A percentile compares a stretch with the other conserved stretches of the same genome.
These are phyloP conservation scores for Pegoplata infirma DNA, from an alignment of 2,888 invertebrate genomes.

Conservation along the genomic window DNA sequence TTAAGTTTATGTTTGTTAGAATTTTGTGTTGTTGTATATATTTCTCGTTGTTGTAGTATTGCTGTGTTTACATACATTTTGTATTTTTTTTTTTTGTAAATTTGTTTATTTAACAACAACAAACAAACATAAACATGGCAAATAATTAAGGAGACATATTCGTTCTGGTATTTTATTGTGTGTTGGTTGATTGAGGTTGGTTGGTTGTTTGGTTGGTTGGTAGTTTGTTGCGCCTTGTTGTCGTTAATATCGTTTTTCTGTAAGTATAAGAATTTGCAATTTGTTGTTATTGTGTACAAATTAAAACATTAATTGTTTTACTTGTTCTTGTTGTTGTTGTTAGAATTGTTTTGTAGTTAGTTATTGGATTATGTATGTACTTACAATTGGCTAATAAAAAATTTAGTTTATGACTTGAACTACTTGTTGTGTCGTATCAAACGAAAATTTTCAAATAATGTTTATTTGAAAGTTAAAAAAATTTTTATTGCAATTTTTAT, in stretches of 20 bases:
- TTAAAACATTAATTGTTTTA: constrained; percentile 29
- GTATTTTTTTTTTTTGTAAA: background rate
- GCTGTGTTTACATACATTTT: background rate
- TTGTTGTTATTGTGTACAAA: constrained; percentile 3
- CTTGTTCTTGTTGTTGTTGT: background rate
- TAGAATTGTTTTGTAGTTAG: no score
- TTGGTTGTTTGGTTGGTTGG: no score
- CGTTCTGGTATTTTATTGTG: no score
- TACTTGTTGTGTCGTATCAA: no score
- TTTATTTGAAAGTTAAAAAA: background rate
- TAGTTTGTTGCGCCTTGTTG: background rate
- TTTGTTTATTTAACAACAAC: constrained; percentile 8
- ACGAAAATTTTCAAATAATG: background rate
- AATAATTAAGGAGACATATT: constrained; percentile 23
- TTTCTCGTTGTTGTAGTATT: background rate
- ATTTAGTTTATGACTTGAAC: background rate
- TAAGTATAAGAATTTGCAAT: background rate
- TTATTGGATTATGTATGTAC: no score
- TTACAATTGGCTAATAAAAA: background rate
- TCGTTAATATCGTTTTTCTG: background rate
- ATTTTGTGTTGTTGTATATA: background rate
- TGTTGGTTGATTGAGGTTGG: background rate
- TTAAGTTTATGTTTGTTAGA: no score
- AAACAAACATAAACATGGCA: constrained; percentile 10
- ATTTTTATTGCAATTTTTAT: no score